phyloP scores from a whole-genome alignment of 2,113 vertebrate genomes.

The Melanotaenia duboulayi region DNA sequence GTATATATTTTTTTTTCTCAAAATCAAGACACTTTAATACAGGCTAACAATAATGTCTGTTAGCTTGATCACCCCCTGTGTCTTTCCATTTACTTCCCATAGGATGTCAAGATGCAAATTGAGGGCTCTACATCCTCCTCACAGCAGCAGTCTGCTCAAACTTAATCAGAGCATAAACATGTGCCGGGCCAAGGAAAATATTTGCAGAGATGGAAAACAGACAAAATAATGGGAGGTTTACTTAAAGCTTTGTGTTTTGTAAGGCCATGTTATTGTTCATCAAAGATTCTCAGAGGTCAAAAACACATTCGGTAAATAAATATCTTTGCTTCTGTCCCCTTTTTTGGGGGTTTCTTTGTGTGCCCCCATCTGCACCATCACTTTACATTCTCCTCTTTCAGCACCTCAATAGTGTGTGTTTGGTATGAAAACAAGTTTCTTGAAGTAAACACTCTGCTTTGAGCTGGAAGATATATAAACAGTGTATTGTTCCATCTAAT shows the following conservation, averaged over 20 bases:
- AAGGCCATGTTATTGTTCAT: conserved; percentile 47
- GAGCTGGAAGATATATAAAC: conserved; percentile 19
- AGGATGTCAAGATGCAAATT: conserved; percentile 62
- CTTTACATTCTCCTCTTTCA: conserved; percentile 10
- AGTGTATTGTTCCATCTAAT: conserved; percentile 6
- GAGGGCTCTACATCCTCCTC: conserved; percentile 54
- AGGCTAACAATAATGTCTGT: conserved; percentile 15
- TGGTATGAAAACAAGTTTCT: conserved; percentile 30
- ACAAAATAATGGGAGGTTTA: conserved; percentile 55
- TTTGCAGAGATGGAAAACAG: conserved; percentile 68
- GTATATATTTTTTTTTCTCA: no score
- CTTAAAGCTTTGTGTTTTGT: conserved; percentile 37
- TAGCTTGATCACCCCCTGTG: conserved; percentile 19
- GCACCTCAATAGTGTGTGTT: conserved; percentile 12
- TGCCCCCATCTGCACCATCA: not conserved
- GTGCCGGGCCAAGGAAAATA: conserved; percentile 70
- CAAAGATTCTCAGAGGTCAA: conserved; percentile 43
- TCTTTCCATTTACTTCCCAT: conserved; percentile 52
- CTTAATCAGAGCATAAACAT: conserved; percentile 72
- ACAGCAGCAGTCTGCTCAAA: conserved; percentile 48
- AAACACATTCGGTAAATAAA: conserved; percentile 18
- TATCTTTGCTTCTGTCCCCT: conserved; percentile 10
- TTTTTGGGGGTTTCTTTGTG: not conserved
- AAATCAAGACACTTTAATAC: conserved; percentile 18
- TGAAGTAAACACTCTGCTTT: conserved; percentile 16